Conservation (phyloP, 2,888 invertebrate species). For the Macaria notata region DNA sequence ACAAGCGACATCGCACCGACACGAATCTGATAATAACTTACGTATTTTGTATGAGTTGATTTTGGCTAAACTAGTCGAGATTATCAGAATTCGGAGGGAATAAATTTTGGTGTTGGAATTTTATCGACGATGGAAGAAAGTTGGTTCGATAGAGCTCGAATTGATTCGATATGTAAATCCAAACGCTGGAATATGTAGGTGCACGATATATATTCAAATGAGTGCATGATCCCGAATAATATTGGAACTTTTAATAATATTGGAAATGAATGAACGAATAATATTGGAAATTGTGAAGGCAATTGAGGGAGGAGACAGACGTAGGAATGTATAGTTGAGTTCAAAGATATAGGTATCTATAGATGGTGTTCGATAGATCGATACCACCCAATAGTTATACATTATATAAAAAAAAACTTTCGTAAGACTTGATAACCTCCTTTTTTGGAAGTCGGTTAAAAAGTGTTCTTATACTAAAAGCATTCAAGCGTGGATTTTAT, state of each 20-base stretch:
- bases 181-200: conserved; percentile 33
- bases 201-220: conserved; percentile 37
- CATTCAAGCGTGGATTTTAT: too few species aligned
- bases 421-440: too few species aligned
- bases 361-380: too few species aligned
- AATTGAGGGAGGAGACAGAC: background rate
- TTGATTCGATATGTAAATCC: conserved; percentile 28
- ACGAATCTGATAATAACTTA: conserved; percentile 64
- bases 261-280: conserved; percentile 28
- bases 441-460: too few species aligned
- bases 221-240: conserved; percentile 30
- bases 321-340: background rate
- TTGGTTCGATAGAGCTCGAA: conserved; percentile 22
- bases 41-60: conserved; percentile 60
- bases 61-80: conserved; percentile 54
- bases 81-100: conserved; percentile 54
- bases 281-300: conserved; percentile 17
- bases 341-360: too few species aligned
- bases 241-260: conserved; percentile 29
- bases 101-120: conserved; percentile 44
- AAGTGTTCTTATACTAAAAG: too few species aligned
- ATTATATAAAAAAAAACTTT: too few species aligned
- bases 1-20: conserved; percentile 55
- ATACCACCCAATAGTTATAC: too few species aligned
- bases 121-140: conserved; percentile 38